A percentile compares a stretch with the other conserved stretches of the same genome.
Evolutionary conservation across 2,113 vertebrate genomes (phyloP).

Genomic region (Misgurnus anguillicaudatus): DNA sequence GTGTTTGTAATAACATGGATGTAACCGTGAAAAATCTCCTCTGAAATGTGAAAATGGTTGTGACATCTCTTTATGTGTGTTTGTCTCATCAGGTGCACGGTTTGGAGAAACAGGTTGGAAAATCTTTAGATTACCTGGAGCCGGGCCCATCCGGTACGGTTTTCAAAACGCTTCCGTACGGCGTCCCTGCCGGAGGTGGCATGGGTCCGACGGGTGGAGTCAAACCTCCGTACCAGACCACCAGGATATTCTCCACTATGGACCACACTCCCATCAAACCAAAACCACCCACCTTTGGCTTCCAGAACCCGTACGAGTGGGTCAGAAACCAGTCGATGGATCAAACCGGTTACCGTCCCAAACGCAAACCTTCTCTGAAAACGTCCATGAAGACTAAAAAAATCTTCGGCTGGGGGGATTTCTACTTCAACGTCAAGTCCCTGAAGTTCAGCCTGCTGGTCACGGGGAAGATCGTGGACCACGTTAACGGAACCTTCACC

Average conservation of each 20-base stretch:
- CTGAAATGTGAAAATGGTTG: not conserved
- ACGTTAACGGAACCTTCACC: slow-evolving; percentile 96
- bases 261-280: slow-evolving; percentile 75
- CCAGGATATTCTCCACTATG: slow-evolving; percentile 72
- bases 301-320: slow-evolving; percentile 77
- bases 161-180: slow-evolving; percentile 79
- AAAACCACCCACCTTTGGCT: slow-evolving; percentile 72
- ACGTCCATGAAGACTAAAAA: slow-evolving; percentile 88
- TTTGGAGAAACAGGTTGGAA: slow-evolving; percentile 78
- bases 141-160: slow-evolving; percentile 72
- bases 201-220: slow-evolving; percentile 61
- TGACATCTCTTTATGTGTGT: not conserved
- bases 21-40: not conserved
- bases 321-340: slow-evolving; percentile 80
- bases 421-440: slow-evolving; percentile 94
- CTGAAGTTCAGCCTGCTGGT: slow-evolving; percentile 87
- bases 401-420: slow-evolving; percentile 97
- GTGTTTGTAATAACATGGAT: not conserved
- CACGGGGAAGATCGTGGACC: slow-evolving; percentile 90
- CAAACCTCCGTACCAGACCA: slow-evolving; percentile 76
- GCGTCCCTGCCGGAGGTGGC: slow-evolving; percentile 63
- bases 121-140: slow-evolving; percentile 83
- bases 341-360: slow-evolving; percentile 77
- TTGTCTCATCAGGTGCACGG: slow-evolving; percentile 75
- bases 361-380: slow-evolving; percentile 88